Evolutionary conservation across 2,113 vertebrate genomes (phyloP).

Genomic region (Mastomys natalensis): DNA sequence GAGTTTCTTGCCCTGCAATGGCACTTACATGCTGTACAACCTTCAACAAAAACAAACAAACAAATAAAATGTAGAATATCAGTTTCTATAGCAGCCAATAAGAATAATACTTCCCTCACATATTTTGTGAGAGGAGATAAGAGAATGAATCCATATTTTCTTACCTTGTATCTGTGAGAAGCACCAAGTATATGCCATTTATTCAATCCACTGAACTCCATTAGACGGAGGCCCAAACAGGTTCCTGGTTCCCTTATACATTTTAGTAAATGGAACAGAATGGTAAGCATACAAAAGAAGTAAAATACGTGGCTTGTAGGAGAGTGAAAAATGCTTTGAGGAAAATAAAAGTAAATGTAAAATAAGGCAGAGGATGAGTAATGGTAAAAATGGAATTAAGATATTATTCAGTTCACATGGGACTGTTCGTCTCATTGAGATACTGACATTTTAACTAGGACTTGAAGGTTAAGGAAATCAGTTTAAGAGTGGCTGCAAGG

Average conservation of each 20-base stretch:
- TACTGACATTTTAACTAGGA: background rate
- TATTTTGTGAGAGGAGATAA: background rate
- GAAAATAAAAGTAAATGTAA: constrained; percentile 1
- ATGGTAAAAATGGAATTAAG: background rate
- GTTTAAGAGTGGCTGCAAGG: background rate
- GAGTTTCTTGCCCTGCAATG: background rate
- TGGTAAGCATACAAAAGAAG: background rate
- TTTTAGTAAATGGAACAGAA: background rate
- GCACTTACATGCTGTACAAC: background rate
- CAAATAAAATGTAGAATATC: background rate
- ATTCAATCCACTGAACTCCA: background rate
- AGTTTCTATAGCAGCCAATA: background rate
- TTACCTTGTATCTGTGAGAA: background rate
- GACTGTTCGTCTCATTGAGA: background rate
- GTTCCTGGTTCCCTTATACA: background rate
- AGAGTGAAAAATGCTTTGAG: background rate
- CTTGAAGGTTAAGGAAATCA: background rate
- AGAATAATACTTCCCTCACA: background rate
- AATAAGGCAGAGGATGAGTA: background rate
- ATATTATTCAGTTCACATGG: background rate
- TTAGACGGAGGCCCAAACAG: background rate
- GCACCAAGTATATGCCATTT: background rate
- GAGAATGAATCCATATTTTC: background rate
- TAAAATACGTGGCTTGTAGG: background rate
- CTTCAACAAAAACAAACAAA: background rate